Conservation (phyloP, 2,888 invertebrate species). For the Hoplodrina ambigua region DNA sequence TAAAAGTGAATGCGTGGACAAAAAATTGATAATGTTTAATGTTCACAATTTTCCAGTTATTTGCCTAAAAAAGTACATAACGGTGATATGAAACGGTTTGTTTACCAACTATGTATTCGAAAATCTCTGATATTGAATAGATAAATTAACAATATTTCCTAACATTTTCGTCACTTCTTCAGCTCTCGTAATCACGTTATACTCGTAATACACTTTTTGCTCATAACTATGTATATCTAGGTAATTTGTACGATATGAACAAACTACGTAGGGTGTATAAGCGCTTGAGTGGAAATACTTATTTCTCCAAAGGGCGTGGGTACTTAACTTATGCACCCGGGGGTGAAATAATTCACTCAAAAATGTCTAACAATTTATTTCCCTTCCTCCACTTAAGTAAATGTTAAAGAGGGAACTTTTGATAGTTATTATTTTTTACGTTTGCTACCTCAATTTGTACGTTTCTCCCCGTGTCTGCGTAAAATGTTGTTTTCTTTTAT, state of each 20-base stretch:
- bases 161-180: not conserved
- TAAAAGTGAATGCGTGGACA: not conserved
- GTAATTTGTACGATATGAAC: conserved; percentile 18
- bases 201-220: not conserved
- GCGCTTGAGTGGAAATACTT: conserved; percentile 54
- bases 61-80: not conserved
- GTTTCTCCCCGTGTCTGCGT: conserved; percentile 29
- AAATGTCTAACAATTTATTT: conserved; percentile 77
- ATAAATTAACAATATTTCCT: conserved; percentile 11
- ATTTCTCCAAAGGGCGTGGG: conserved; percentile 65
- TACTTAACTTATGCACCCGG: conserved; percentile 75
- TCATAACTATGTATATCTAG: not conserved
- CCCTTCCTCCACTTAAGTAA: conserved; percentile 66
- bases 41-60: not conserved
- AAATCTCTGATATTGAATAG: conserved; percentile 4
- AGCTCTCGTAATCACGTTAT: not conserved
- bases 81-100: not conserved
- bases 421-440: conserved; percentile 65
- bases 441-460: conserved; percentile 56
- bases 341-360: conserved; percentile 76
- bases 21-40: not conserved
- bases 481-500: conserved; percentile 48
- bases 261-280: conserved; percentile 38
- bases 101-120: not conserved
- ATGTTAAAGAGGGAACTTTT: conserved; percentile 70